These are phyloP conservation scores for Metellina segmentata DNA, from an alignment of 2,888 invertebrate genomes.

Conservation along the genomic window DNA sequence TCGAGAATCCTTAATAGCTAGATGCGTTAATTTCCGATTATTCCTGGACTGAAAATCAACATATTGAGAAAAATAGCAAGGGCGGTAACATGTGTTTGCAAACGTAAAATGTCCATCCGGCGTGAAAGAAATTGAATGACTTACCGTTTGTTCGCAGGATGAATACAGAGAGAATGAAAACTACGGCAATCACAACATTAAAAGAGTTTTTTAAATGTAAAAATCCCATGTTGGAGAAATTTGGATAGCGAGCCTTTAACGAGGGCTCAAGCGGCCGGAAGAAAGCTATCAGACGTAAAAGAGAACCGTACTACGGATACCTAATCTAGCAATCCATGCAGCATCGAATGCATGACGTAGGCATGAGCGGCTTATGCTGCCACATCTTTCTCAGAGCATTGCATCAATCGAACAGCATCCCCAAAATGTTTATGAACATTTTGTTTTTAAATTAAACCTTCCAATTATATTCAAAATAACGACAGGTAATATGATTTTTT, in stretches of 20 bases:
- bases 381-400: conserved; percentile 62
- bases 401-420: conserved; percentile 7
- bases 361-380: conserved; percentile 44
- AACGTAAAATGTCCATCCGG: conserved; percentile 19
- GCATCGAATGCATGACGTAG: conserved; percentile 64
- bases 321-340: conserved; percentile 36
- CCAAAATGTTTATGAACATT: background rate
- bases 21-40: too few relatives aligned
- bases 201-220: conserved; percentile 28
- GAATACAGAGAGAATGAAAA: conserved; percentile 41
- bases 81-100: conserved; percentile 67
- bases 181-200: conserved; percentile 9
- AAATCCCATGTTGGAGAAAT: conserved; percentile 51
- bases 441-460: background rate
- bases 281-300: conserved; percentile 58
- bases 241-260: conserved; percentile 28
- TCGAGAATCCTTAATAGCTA: too few relatives aligned
- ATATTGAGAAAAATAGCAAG: conserved; percentile 39
- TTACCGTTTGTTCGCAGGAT: conserved; percentile 38
- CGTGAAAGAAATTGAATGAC: conserved; percentile 9
- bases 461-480: background rate
- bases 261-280: conserved; percentile 30
- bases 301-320: conserved; percentile 50
- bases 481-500: background rate
- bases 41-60: background rate